phyloP scores from a whole-genome alignment of 2,888 invertebrate species.

The Nomada fabriciana region DNA sequence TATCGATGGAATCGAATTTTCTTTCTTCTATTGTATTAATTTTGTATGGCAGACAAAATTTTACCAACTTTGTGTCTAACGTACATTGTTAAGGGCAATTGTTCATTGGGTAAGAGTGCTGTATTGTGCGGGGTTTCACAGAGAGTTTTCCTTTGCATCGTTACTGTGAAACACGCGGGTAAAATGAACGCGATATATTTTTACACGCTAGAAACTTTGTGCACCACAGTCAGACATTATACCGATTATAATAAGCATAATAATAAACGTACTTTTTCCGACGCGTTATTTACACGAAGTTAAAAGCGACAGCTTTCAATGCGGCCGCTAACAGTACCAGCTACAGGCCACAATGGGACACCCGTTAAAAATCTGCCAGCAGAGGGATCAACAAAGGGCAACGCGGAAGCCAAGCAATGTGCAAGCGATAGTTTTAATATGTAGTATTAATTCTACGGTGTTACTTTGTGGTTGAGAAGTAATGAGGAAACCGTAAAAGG shows the following conservation, averaged over 20 bases:
- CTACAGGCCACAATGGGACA: constrained; percentile 19
- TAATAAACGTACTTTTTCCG: background rate
- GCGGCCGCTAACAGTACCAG: too few relatives aligned
- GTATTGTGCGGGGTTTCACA: too few relatives aligned
- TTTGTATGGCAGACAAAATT: too few relatives aligned
- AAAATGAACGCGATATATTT: too few relatives aligned
- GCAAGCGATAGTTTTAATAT: constrained; percentile 47
- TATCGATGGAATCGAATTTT: too few relatives aligned
- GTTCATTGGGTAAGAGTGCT: too few relatives aligned
- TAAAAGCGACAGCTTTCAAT: background rate
- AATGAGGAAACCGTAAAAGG: constrained; percentile 46
- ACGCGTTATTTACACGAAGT: background rate
- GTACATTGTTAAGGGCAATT: too few relatives aligned
- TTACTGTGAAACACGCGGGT: background rate
- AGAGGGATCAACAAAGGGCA: constrained; percentile 6
- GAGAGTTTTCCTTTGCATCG: background rate
- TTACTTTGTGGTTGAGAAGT: constrained; percentile 46
- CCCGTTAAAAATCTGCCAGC: constrained; percentile 34
- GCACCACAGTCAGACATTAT: background rate
- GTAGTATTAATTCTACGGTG: constrained; percentile 47
- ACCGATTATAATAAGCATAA: constrained; percentile 14
- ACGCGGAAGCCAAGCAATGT: constrained; percentile 10
- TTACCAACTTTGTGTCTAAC: too few relatives aligned
- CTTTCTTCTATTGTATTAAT: too few relatives aligned
- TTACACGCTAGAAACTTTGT: background rate